These are phyloP conservation scores for Epizoanthus rinbou DNA, from an alignment of 92 coral and sea anemone genomes.

Conservation along the genomic window DNA sequence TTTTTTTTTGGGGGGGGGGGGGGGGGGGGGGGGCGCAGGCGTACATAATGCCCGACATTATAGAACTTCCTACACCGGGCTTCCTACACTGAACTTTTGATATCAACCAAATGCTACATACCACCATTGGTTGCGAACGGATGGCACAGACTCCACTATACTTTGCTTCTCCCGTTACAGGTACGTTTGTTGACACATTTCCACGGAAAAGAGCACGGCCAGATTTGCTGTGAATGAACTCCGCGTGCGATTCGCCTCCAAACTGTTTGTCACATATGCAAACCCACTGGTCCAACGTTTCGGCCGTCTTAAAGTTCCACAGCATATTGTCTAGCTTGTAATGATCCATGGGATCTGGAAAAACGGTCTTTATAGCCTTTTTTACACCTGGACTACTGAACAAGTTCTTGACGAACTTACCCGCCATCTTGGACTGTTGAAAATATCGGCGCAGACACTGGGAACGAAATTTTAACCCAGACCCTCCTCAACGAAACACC, in stretches of 20 bases:
- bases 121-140: conserved; percentile 90
- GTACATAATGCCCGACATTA: no score
- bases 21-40: no score
- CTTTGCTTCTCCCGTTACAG: conserved; percentile 75
- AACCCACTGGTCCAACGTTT: conserved; percentile 78
- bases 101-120: conserved; percentile 8
- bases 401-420: conserved; percentile 54
- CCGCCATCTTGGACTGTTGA: conserved; percentile 74
- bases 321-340: conserved; percentile 79
- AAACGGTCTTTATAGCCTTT: conserved; percentile 69
- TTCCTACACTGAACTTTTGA: not conserved
- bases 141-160: conserved; percentile 95
- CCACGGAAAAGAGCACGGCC: conserved; percentile 87
- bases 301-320: conserved; percentile 82
- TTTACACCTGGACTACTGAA: conserved; percentile 66
- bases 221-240: conserved; percentile 73
- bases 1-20: no score
- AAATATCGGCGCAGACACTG: not conserved
- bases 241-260: conserved; percentile 89
- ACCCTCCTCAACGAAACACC: not conserved
- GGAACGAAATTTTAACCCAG: conserved; percentile 36
- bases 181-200: conserved; percentile 81
- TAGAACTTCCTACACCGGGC: no score
- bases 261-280: conserved; percentile 85
- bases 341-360: conserved; percentile 87